These are phyloP conservation scores for Chiridota heheva DNA, from an alignment of 35 echinoderm and acorn worm genomes.

Conservation along the genomic window DNA sequence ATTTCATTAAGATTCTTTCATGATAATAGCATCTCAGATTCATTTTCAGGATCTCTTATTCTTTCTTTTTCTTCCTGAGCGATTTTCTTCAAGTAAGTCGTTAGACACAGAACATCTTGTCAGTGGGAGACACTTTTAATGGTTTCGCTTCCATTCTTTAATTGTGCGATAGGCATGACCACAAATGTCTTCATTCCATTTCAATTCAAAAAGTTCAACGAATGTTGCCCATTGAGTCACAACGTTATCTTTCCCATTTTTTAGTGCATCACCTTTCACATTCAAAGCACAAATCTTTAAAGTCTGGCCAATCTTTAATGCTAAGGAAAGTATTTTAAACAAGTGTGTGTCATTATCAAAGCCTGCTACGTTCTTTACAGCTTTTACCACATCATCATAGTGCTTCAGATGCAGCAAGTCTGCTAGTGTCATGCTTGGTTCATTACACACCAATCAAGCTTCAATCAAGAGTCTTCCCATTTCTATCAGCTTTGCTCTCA, in stretches of 20 bases:
- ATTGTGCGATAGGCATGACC: conserved; percentile 46
- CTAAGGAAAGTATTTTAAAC: conserved; percentile 34
- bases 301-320: conserved; percentile 56
- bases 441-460: conserved; percentile 4
- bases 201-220: conserved; percentile 32
- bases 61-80: neutral
- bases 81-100: conserved; percentile 22
- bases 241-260: neutral
- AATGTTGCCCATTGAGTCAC: neutral
- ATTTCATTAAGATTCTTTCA: conserved; percentile 64
- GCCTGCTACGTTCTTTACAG: conserved; percentile 30
- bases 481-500: conserved; percentile 31
- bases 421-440: conserved; percentile 6
- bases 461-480: conserved; percentile 34
- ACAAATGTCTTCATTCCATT: conserved; percentile 47
- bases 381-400: conserved; percentile 17
- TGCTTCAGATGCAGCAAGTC: conserved; percentile 19
- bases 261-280: conserved; percentile 30
- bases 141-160: conserved; percentile 31
- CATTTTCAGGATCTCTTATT: neutral
- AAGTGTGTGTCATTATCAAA: conserved; percentile 56
- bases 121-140: conserved; percentile 52
- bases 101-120: conserved; percentile 50
- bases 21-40: neutral
- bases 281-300: conserved; percentile 45